A percentile compares a stretch with the other conserved stretches of the same genome.
Conservation (phyloP, 2,113 vertebrate genomes). For the Tragelaphus strepsiceros region DNA sequence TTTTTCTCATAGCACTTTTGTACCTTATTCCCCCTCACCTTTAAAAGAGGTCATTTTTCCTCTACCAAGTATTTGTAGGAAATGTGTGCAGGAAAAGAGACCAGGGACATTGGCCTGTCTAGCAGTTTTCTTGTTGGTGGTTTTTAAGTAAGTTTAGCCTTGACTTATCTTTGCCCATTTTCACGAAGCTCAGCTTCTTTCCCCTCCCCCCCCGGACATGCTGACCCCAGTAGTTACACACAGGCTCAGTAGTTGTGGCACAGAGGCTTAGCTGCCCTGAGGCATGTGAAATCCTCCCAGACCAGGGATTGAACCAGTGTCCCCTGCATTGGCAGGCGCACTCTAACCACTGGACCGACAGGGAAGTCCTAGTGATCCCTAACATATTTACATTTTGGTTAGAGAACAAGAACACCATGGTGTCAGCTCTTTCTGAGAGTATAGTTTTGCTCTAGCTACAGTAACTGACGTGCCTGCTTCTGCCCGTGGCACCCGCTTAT, state of each 20-base stretch:
- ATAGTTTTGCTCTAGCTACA: neutral
- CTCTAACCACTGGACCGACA: neutral
- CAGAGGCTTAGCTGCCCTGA: neutral
- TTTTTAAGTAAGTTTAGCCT: neutral
- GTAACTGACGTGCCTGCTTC: neutral
- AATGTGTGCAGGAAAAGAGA: neutral
- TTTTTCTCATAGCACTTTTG: neutral
- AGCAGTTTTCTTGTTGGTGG: neutral
- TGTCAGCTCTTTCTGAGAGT: neutral
- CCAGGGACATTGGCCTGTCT: neutral
- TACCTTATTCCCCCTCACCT: neutral
- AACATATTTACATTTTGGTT: neutral
- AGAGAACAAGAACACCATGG: neutral
- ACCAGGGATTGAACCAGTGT: neutral
- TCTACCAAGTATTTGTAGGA: neutral
- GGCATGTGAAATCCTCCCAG: neutral
- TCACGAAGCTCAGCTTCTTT: neutral
- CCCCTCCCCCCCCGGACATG: neutral
- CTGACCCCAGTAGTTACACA: neutral
- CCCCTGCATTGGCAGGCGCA: neutral
- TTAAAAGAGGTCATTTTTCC: neutral
- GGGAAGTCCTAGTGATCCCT: neutral
- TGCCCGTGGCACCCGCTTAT: neutral
- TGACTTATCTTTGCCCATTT: neutral
- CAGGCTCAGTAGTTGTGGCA: neutral